Base-by-base conservation (phyloP, 2,888 invertebrate species). In the Tribolium freemani region DNA sequence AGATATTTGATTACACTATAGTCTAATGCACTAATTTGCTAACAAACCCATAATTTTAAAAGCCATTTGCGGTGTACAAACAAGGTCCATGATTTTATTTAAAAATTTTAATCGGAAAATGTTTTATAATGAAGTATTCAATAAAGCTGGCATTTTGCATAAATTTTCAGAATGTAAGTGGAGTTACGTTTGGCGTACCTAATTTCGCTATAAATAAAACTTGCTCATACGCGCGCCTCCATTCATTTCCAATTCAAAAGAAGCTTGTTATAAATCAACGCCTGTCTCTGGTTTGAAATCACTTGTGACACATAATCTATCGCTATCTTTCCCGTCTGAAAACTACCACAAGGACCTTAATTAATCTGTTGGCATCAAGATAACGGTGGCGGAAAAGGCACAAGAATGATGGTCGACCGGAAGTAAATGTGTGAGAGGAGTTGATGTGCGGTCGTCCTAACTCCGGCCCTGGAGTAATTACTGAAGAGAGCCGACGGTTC, bases 391-490 rank as follows among this genome's bases (percentile, higher is more conserved):
- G 56, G 48, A 75, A 75, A 76, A 69, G 58, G 73, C 51, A 54
- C 73, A 77, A 77, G 76, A 77, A 64, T 72, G 74, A 77, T 76
- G 76, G 72, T 61, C 54, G n/a, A 60, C n/a, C 61, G 31, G 48
- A 48, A 31, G 64, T 30, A 56, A 51, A 71, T 56, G 58, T 45
- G 60, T 38, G 48, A 30, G 53, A 20, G 60, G 73, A 69, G 69
- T 76, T 77, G 75, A 76, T 68, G 68, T 76, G 76, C 71, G 76
- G 73, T 76, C 69, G 72, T 70, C 75, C 75, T 71, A 73, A 72
- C 73, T 69, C 70, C 74, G 69, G 75, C 54, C 71, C 72, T 73
- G 70, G 38, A 50, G 70, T 77, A 77, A 78, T 77, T 78, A 75
- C 77, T 72, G 66, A 75, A 76, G 74, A 73, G 72, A 75, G 68